Percentiles rank a stretch among this genome's conserved stretches.
phyloP scores from a whole-genome alignment of 2,797 vertebrate species.

The Pangasius mekongensis region DNA sequence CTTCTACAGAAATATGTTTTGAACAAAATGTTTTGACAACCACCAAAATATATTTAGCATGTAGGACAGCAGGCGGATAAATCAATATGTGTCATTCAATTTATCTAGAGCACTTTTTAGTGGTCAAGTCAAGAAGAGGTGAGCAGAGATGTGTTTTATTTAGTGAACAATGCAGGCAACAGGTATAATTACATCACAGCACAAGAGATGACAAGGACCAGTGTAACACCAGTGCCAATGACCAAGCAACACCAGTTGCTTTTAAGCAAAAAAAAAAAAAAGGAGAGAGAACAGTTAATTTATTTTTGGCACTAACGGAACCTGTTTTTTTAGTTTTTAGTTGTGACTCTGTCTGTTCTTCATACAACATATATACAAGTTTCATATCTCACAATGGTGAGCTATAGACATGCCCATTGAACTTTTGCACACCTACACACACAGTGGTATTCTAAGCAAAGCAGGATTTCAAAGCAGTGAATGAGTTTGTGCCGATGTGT shows the following conservation, averaged over 20 bases:
- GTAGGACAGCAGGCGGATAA: neutral
- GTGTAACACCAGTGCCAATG: too few species aligned
- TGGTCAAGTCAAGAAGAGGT: neutral
- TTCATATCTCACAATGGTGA: neutral
- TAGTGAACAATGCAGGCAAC: neutral
- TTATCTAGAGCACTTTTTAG: neutral
- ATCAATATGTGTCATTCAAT: neutral
- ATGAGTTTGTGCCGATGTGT: neutral
- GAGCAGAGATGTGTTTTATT: neutral
- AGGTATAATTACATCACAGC: neutral
- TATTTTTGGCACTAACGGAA: neutral
- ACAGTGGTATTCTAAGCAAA: conserved; percentile 14
- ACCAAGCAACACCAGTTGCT: neutral
- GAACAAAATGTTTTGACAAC: neutral
- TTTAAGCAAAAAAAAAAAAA: neutral
- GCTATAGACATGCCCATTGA: neutral
- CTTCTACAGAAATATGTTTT: neutral
- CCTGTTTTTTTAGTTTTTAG: neutral
- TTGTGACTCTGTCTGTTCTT: neutral
- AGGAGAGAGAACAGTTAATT: neutral
- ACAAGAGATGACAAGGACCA: too few species aligned
- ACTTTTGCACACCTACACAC: neutral
- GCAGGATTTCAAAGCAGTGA: conserved; percentile 16
- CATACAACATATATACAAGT: neutral
- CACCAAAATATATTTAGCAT: too few species aligned